Base-by-base conservation (phyloP, 2,888 invertebrate species). In the Rosalia funebris region DNA sequence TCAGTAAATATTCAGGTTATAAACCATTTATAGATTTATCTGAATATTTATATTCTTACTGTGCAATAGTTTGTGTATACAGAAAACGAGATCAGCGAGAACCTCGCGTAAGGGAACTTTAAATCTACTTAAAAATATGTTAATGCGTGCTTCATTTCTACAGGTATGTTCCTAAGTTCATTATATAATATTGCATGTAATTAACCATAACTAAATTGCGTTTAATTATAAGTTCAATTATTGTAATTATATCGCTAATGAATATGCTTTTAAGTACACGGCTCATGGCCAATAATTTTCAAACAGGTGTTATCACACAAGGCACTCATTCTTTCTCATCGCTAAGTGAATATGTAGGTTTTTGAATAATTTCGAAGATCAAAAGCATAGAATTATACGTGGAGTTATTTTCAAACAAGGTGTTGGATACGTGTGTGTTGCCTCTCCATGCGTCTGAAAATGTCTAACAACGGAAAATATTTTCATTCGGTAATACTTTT, bases 21-120 rank as follows among this genome's bases (percentile, higher is more conserved):
- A 57, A 62, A 47, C 57, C 57, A 46, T 58, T 53, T 54, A 48
- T 52, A 58, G 58, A 48, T 53, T 58, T 62, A 56, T 57, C 46
- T 48, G 48, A 62, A 62, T 57, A 57, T 55, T 55, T 60, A 60
- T 56, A 48, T 20, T 52, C 66, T 7, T 14, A 25, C 31, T 37
- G 45, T 52, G 41, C 41, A 15, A 17, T 34, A 71, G 41, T n/a
- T n/a, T n/a, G n/a, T 60, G 54, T 16, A 53, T 54, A 20, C 9
- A 37, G 37, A 15, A 41, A 25, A 14, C 25, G 2, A 34, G 34
- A 34, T 2, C 34, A 11, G 11, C 2, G 11, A 31, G 41, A 16
- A 42, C 32, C 16, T 37, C 9, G 53, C 32, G 42, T 32, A 16
- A 50, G 39, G 19, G 5, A 25, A 41, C 15, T 41, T 50, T 50